phyloP scores from a whole-genome alignment of 2,888 invertebrate species.

The Vanessa cardui region DNA sequence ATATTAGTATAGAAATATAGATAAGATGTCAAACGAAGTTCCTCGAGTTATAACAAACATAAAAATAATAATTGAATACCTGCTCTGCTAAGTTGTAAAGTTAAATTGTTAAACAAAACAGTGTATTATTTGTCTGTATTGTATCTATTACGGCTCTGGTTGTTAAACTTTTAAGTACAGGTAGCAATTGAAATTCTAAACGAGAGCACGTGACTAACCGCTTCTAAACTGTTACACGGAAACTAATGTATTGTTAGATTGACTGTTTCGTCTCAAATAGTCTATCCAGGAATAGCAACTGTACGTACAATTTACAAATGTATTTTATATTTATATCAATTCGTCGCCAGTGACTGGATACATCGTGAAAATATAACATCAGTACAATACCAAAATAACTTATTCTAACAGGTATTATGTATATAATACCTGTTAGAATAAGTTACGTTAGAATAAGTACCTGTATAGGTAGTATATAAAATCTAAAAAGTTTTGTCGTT shows the following conservation, averaged over 20 bases:
- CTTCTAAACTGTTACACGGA: constrained; percentile 37
- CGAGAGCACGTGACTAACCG: constrained; percentile 36
- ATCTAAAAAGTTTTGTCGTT: no score
- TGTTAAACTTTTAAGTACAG: neutral
- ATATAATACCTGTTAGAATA: no score
- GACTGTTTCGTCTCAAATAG: constrained; percentile 23
- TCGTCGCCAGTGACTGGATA: no score
- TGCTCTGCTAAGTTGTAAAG: neutral
- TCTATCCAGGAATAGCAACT: neutral
- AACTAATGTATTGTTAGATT: constrained; percentile 36
- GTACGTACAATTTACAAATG: neutral
- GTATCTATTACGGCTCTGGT: neutral
- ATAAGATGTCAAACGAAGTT: constrained; percentile 60
- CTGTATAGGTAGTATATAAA: no score
- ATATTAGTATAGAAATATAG: no score
- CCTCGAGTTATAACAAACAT: constrained; percentile 6
- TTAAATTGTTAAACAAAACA: neutral
- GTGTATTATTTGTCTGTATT: no score
- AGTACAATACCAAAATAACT: no score
- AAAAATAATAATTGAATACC: neutral
- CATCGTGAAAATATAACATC: no score
- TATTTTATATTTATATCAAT: neutral
- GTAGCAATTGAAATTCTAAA: constrained; percentile 6
- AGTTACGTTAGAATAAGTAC: no score
- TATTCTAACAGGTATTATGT: no score